Evolutionary conservation across 2,888 invertebrate genomes (phyloP).

Genomic region (Erynnis tages): DNA sequence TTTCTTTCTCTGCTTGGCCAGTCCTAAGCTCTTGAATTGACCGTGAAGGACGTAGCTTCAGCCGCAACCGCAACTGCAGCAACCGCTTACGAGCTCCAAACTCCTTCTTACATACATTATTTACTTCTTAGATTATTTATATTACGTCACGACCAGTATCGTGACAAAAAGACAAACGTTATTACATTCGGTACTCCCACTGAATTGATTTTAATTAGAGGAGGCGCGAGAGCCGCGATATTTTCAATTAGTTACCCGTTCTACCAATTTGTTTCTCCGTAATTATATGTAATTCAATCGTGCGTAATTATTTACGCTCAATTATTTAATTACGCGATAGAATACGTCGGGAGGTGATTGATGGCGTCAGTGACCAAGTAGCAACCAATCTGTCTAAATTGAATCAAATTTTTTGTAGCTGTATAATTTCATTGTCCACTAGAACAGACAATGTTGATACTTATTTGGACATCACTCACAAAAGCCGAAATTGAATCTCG

Average conservation of each 20-base stretch:
- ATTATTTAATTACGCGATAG: slow-evolving; percentile 21
- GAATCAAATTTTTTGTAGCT: slow-evolving; percentile 4
- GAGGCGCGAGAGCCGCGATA: slow-evolving; percentile 4
- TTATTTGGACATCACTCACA: not conserved
- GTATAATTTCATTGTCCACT: not conserved
- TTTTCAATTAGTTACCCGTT: slow-evolving; percentile 21
- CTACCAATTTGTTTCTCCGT: slow-evolving; percentile 17
- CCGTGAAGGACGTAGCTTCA: too few relatives aligned
- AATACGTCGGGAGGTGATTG: slow-evolving; percentile 8
- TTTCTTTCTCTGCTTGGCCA: too few relatives aligned
- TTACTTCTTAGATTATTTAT: too few relatives aligned
- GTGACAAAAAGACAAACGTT: not conserved
- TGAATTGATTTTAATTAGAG: slow-evolving; percentile 4
- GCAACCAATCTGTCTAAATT: slow-evolving; percentile 11
- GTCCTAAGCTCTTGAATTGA: too few relatives aligned
- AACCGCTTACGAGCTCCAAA: too few relatives aligned
- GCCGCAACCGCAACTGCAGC: too few relatives aligned
- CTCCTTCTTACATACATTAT: too few relatives aligned
- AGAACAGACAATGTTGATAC: not conserved
- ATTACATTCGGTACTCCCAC: not conserved
- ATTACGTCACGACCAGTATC: not conserved
- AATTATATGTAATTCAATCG: slow-evolving; percentile 24
- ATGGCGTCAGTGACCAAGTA: slow-evolving; percentile 2
- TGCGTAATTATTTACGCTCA: slow-evolving; percentile 25
- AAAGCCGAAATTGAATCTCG: not conserved